Percentiles rank a stretch among this genome's conserved stretches.
Evolutionary conservation across 2,888 invertebrate species (phyloP).

Genomic region (Clistopyga incitator): DNA sequence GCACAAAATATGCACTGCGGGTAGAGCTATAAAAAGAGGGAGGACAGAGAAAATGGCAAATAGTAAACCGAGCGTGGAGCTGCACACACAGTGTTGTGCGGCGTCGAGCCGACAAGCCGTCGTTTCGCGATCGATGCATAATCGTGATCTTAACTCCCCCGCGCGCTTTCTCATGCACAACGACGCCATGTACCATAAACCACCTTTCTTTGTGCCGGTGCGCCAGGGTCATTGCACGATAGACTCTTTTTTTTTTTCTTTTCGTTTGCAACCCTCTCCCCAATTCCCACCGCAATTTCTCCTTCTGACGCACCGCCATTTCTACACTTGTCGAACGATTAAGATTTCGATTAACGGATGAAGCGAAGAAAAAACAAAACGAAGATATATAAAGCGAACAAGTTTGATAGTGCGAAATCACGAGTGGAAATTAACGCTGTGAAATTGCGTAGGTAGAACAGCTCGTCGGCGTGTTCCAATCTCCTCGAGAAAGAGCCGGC

Average conservation of each 20-base stretch:
- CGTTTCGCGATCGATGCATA: slow-evolving; percentile 63
- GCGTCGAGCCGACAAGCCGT: slow-evolving; percentile 48
- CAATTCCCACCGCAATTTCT: neutral
- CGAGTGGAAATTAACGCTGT: slow-evolving; percentile 44
- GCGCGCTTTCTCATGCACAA: slow-evolving; percentile 60
- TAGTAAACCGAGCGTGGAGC: slow-evolving; percentile 47
- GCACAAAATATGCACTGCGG: neutral
- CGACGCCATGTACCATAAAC: slow-evolving; percentile 48
- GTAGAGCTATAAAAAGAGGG: slow-evolving; percentile 13
- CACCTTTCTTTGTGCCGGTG: slow-evolving; percentile 47
- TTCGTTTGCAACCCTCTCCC: slow-evolving; percentile 19
- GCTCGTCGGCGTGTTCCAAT: slow-evolving; percentile 33
- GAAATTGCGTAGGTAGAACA: slow-evolving; percentile 49
- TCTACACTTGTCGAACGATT: slow-evolving; percentile 17
- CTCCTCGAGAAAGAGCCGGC: neutral
- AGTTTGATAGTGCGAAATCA: slow-evolving; percentile 32
- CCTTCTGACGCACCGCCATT: slow-evolving; percentile 5
- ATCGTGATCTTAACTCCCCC: slow-evolving; percentile 66
- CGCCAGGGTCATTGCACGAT: slow-evolving; percentile 61
- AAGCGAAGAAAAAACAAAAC: neutral
- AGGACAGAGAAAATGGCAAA: slow-evolving; percentile 26
- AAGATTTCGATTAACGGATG: slow-evolving; percentile 5
- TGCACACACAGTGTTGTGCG: slow-evolving; percentile 13
- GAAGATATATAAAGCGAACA: neutral
- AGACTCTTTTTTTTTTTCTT: slow-evolving; percentile 7